Conservation (phyloP, 2,797 vertebrate species). For the Tympanoctomys barrerae region DNA sequence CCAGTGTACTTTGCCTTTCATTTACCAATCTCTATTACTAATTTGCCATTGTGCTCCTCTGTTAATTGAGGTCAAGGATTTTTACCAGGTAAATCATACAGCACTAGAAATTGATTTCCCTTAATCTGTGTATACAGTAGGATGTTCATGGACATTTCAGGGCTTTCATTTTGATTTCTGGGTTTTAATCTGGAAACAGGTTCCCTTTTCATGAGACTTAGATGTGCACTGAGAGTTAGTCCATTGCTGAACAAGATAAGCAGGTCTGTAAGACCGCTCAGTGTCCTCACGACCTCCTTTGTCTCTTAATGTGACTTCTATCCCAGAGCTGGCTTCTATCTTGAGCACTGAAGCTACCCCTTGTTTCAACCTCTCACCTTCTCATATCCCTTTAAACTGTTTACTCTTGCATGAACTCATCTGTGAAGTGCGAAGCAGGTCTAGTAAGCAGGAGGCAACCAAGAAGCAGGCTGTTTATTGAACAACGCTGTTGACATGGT, state of each 20-base stretch:
- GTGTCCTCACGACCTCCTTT: not conserved
- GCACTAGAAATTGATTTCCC: not conserved
- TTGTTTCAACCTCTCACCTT: rapidly evolving
- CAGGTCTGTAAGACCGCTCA: too few relatives aligned
- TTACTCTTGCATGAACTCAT: rapidly evolving
- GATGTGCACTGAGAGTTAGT: not conserved
- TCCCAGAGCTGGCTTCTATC: not conserved
- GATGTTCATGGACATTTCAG: not conserved
- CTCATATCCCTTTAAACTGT: rapidly evolving
- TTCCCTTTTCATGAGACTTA: rapidly evolving
- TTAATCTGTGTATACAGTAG: not conserved
- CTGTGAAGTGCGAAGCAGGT: not conserved
- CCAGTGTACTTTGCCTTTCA: not conserved
- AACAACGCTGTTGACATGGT: not conserved
- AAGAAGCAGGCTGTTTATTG: too few relatives aligned
- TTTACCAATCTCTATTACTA: not conserved
- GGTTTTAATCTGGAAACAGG: too few relatives aligned
- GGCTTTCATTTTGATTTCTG: not conserved
- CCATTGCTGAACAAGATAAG: rapidly evolving
- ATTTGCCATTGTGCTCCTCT: not conserved
- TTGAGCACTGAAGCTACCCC: not conserved
- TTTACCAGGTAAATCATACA: not conserved
- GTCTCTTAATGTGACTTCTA: not conserved
- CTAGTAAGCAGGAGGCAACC: too few relatives aligned
- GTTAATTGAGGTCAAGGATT: not conserved